Evolutionary conservation across 2,888 invertebrate genomes (phyloP), one percentile per base, ranked within the genome.

Genomic region (Graphium colonna): DNA sequence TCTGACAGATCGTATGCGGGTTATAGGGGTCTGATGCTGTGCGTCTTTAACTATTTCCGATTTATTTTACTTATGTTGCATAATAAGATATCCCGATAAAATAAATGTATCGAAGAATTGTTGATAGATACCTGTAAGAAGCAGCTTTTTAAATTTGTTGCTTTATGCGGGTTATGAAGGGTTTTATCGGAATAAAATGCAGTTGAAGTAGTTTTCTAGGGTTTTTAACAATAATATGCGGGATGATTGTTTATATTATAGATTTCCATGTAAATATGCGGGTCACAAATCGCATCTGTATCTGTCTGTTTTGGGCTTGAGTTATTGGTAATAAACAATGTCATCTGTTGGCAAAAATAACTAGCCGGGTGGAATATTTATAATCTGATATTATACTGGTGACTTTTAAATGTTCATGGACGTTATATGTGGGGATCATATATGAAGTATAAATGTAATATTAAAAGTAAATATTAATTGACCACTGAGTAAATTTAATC

Each of bases 1-100:
- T 53, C 53, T 49, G 53, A 40, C 49, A 44, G 48, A 47, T 18
- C 31, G 39, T 15, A 48, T 49, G 43, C 53, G 38, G 53, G 48
- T 40, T 53, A 49, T 49, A 39, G 39, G 53, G 53, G 44, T 15
- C 43, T 36, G 42, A 48, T 44, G 49, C 49, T 31, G 31, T 43
- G 38, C 39, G 41, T 31, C 13, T 18, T 16, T 48, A 48, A 53
- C 39, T 40, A 43, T 48, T 48, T 53, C 48, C 48, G 48, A 49
- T 53, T 49, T 53, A 44, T 44, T 39, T 49, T 49, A 44, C 17
- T 3, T 21, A 43, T 18, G 15, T 52, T 52, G 46, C 41, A 41
- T 48, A 53, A 44, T 39, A 13, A 31, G 39, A 49, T 53, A 44
- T 44, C 9, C 15, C 10, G n/a, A 17, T 17, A 39, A 31, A 40